Base-by-base conservation (phyloP, 1,140 invertebrate species). In the Procambarus virginalis region DNA sequence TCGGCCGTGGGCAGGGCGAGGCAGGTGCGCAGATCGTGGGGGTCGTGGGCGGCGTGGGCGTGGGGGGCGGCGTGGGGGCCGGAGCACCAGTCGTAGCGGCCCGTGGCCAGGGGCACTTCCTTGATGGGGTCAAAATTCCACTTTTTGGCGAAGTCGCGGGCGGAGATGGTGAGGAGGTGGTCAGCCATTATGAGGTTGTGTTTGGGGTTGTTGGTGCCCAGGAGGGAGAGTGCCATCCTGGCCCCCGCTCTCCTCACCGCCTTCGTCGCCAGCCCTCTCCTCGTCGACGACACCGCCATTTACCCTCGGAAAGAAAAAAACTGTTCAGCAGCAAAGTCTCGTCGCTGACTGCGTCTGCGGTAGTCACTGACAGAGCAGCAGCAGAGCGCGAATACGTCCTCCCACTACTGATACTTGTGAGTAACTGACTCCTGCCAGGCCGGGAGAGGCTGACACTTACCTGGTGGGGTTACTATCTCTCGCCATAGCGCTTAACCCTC, bases 71-170 rank as follows among this genome's bases (percentile, higher is more conserved):
- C 51, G 12, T 46, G 60, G 34, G 60, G 1, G 46, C 14, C 34
- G 49, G 84, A 46, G 6, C 76, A 34, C 84, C 84, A 86, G 9
- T 78, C 12, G 75, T 58, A 86, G 0, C 84, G 76, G 0, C 84
- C 84, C 2, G 9, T 46, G 9, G n/a, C 34, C 49, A 86, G 58
- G 6, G 84, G 84, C 2, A 70, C 45, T 10, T 48, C 84, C 51
- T 20, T 48, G 9, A 86, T 46, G n/a, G 84, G 84, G 45, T 86
- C 84, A n/a, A 86, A 86, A 10, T 86, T 86, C 84, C 84, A 86
- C 46, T 86, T 86, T n/a, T 60, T 86, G 45, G 84, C 55, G 46
- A 86, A 86, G 22, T 86, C 84, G 17, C 79, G 48, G 10, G 84
- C 22, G 12, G 84, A 79, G 55, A 86, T 86, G 55, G 84, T 86